Evolutionary conservation across 2,113 vertebrate genomes (phyloP).

Genomic region (Lepus americanus): DNA sequence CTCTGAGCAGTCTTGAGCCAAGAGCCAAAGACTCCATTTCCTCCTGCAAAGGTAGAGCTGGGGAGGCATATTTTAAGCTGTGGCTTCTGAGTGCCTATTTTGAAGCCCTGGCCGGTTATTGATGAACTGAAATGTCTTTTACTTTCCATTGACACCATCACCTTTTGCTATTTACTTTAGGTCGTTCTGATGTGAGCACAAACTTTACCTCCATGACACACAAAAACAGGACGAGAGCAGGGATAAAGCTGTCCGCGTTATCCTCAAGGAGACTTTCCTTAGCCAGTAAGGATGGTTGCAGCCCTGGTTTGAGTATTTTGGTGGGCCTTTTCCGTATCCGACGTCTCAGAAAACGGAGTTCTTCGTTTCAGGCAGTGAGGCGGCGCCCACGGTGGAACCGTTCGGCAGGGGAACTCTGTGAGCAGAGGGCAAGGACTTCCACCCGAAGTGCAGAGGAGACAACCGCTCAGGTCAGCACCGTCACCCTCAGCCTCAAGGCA

Average conservation of each 20-base stretch:
- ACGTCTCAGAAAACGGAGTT: neutral
- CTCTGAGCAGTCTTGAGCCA: slow-evolving; percentile 38
- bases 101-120: slow-evolving; percentile 70
- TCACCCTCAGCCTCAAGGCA: neutral
- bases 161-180: slow-evolving; percentile 70
- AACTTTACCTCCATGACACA: neutral
- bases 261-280: neutral
- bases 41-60: slow-evolving; percentile 51
- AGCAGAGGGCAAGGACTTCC: neutral
- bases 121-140: slow-evolving; percentile 70
- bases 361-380: neutral
- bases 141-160: slow-evolving; percentile 62
- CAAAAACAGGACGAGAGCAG: neutral
- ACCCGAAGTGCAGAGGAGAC: neutral
- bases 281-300: neutral
- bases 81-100: slow-evolving; percentile 72
- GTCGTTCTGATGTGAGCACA: slow-evolving; percentile 26
- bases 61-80: slow-evolving; percentile 27
- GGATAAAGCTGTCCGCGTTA: neutral
- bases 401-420: neutral
- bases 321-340: neutral
- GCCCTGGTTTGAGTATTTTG: neutral
- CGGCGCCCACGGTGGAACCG: neutral
- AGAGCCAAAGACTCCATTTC: slow-evolving; percentile 71
- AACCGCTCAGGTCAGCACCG: rapidly evolving